Evolutionary conservation across 2,888 invertebrate genomes (phyloP).

Genomic region (Drosophila nigricruria): DNA sequence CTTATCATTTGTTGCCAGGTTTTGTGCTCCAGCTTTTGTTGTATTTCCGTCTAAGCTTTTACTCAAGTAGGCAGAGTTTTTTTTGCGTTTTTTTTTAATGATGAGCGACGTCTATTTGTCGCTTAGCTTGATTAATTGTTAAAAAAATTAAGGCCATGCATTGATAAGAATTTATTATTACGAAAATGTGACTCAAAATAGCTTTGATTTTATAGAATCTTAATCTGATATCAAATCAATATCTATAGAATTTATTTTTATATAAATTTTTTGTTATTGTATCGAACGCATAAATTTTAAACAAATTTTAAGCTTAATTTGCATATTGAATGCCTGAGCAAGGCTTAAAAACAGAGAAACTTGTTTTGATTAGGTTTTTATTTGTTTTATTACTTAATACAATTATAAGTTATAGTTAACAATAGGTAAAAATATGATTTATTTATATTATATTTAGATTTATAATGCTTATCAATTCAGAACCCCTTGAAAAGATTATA

Average conservation of each 20-base stretch:
- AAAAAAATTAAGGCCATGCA: slow-evolving; percentile 43
- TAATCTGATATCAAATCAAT: not conserved
- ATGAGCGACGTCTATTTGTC: slow-evolving; percentile 38
- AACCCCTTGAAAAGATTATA: no score
- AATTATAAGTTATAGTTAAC: not conserved
- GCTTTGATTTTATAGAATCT: not conserved
- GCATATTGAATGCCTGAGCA: not conserved
- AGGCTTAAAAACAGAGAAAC: not conserved
- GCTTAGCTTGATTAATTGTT: slow-evolving; percentile 56
- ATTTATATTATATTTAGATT: no score
- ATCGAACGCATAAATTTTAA: not conserved
- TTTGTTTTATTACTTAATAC: not conserved
- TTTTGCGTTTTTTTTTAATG: slow-evolving; percentile 16
- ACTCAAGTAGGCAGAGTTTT: not conserved
- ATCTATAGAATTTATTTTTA: not conserved
- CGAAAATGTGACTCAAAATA: not conserved
- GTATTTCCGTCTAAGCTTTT: slow-evolving; percentile 5
- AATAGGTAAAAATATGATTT: not conserved
- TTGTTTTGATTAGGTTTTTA: slow-evolving; percentile 4
- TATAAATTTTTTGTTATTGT: not conserved
- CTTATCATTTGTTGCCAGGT: slow-evolving; percentile 46
- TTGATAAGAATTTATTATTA: slow-evolving; percentile 52
- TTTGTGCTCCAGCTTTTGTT: slow-evolving; percentile 14
- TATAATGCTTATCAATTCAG: no score
- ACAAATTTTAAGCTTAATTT: not conserved